These are phyloP conservation scores for Bombus consobrinus DNA, from an alignment of 1,140 invertebrate species.

Conservation along the genomic window DNA sequence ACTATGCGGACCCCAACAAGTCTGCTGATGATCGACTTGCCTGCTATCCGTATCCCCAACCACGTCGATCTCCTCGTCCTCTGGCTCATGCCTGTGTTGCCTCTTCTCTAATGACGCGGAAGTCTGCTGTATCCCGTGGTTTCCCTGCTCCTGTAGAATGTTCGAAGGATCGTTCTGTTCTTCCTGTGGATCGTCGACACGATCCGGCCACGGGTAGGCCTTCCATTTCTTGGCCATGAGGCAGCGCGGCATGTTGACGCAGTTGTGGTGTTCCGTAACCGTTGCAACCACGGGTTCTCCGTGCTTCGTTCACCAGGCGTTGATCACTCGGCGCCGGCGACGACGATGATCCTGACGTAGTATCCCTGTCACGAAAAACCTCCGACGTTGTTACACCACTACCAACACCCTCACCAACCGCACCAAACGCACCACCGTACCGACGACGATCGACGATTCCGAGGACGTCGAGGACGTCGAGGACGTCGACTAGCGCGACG, in stretches of 20 bases:
- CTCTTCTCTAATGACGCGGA: constrained; percentile 57
- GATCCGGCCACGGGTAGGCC: constrained; percentile 90
- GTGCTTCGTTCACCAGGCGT: background rate
- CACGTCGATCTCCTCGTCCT: constrained; percentile 93
- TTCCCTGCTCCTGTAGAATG: constrained; percentile 46
- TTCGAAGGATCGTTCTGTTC: constrained; percentile 54
- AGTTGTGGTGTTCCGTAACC: background rate
- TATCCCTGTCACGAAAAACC: constrained; percentile 21
- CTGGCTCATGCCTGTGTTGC: constrained; percentile 81
- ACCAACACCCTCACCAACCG: constrained; percentile 59
- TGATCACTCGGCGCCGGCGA: background rate
- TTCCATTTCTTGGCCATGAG: constrained; percentile 96
- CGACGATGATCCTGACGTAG: constrained; percentile 23
- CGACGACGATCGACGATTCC: constrained; percentile 45
- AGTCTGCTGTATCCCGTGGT: constrained; percentile 44
- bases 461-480: constrained; percentile 44
- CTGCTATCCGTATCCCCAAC: constrained; percentile 84
- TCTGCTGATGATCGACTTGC: constrained; percentile 76
- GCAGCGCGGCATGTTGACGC: constrained; percentile 88
- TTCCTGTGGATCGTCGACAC: constrained; percentile 83
- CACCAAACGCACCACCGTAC: constrained; percentile 55
- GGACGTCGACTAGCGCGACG: constrained; percentile 15
- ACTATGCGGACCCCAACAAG: constrained; percentile 88
- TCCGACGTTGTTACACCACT: constrained; percentile 44
- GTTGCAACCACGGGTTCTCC: background rate